Evolutionary conservation across 2,888 invertebrate species (phyloP).

Genomic region (Brenthis daphne): DNA sequence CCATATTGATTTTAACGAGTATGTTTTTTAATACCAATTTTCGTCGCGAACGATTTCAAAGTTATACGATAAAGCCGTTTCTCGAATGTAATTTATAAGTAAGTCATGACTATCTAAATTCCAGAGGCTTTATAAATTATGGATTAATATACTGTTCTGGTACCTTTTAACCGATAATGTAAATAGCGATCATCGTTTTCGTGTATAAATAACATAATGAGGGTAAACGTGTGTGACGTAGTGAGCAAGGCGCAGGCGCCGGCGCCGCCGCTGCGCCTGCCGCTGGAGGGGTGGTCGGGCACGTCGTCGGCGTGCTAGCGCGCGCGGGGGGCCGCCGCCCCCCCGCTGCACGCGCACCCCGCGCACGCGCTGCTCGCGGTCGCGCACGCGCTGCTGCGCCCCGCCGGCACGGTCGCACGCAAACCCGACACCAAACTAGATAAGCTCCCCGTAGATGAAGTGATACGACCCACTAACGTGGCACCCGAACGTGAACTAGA

Average conservation of each 20-base stretch:
- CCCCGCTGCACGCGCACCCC: constrained; percentile 57
- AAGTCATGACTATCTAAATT: no score
- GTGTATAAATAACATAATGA: not conserved
- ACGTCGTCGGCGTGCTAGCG: constrained; percentile 80
- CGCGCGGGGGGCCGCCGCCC: constrained; percentile 64
- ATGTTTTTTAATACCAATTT: no score
- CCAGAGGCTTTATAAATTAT: no score
- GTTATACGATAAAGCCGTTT: no score
- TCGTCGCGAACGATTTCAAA: no score
- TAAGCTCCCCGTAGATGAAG: no score
- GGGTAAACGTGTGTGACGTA: constrained; percentile 43
- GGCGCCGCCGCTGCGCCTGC: constrained; percentile 81
- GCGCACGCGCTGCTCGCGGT: constrained; percentile 63
- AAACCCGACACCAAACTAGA: not conserved
- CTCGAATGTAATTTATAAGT: no score
- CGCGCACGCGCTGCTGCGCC: constrained; percentile 63
- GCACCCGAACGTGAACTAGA: no score
- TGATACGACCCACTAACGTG: no score
- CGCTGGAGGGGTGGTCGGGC: constrained; percentile 81
- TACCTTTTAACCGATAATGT: no score
- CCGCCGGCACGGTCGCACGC: constrained; percentile 34
- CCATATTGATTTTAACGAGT: no score
- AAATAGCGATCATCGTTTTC: constrained; percentile 12
- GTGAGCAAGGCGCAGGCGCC: constrained; percentile 84
- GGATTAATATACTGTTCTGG: no score